Base-by-base conservation (phyloP, 2,113 vertebrate genomes). In the Collichthys lucidus region DNA sequence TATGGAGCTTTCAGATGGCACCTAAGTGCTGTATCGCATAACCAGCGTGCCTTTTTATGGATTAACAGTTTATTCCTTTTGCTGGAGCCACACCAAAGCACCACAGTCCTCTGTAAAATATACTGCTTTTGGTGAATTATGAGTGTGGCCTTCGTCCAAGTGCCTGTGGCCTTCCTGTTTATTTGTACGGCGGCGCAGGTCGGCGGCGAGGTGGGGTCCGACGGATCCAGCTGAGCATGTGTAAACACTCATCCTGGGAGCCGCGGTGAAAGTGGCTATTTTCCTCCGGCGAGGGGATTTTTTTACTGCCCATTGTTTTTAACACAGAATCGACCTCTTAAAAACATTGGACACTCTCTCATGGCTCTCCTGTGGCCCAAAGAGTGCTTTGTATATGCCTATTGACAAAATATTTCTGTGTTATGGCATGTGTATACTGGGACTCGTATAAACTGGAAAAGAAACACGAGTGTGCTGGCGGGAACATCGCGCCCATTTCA, bases 151-250 rank as follows among this genome's bases (percentile, higher is more conserved):
- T 64, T 71, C 61, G 31, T 94, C 94, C 94, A 95, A 82, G 86
- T 83, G 91, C 87, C 92, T 92, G 93, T 47, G 92, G 94, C 93
- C 95, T 92, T 94, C 93, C 93, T 95, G 94, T 96, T 96, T 96
- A 92, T 95, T 96, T 96, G 94, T 91, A 90, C 92, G 93, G 71
- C 88, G 86, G 89, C 78, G 94, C 94, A 94, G 90, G 94, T 93
- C 53, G 86, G 74, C 60, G 2, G 65, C 46, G 91, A 93, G 93
- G 91, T 91, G 91, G 86, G 89, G 90, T 92, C 94, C 83, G 75
- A 89, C 89, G 88, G 89, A 93, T 95, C 86, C 77, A 82, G 93
- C 90, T 85, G 53, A 90, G 85, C 80, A 85, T 80, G 74, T 93
- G 86, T 93, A 88, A 91, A 93, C 84, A 95, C 81, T 65, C 84